Evolutionary conservation across 2,113 vertebrate genomes (phyloP), one percentile per base, ranked within the genome.

Genomic region (Grammatotria lemairii): DNA sequence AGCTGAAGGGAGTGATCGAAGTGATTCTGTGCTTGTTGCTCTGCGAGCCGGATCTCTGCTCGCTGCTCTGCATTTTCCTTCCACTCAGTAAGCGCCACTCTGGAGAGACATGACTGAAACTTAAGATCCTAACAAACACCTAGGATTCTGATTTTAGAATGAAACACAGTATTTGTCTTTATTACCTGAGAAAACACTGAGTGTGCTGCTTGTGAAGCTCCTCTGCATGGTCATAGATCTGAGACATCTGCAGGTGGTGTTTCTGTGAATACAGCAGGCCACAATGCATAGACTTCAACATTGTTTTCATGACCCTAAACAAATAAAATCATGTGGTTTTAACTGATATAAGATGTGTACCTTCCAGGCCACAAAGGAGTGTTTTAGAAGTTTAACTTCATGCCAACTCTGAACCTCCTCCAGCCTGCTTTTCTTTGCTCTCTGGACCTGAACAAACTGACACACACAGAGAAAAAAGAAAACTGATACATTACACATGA

Each of bases 81-180:
- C 98, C 98, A 99, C 0, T 49, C 84, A 82, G 1, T 55, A 13
- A 99, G 78, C 11, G 86, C 55, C 16, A 73, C 86, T 54, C 98
- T 98, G 82, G 19, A 28, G 13, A 92, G 16, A 84, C 2, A 88
- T 17, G 17, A 87, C 23, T 28, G 5, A 75, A 49, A 47, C 10
- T 33, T 55, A 82, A 23, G n/a, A 60, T 14, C 7, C 60, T 80
- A 54, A 73, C n/a, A 60, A 7, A 55, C 5, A 60, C 7, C 17
- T 60, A 28, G 28, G 13, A 17, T 5, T 13, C 10, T 17, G 3
- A 84, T 16, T 73, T 84, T 17, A 81, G 12, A 40, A 57, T 45
- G 14, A 51, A 42, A 9, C 19, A 42, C 26, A 53, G 26, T 33
- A 26, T 33, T 14, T 45, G 12, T 40, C 21, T 85, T 85, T 11